These are phyloP conservation scores for Steinernema scapterisci DNA, from an alignment of 2,888 invertebrate genomes.

Conservation along the genomic window DNA sequence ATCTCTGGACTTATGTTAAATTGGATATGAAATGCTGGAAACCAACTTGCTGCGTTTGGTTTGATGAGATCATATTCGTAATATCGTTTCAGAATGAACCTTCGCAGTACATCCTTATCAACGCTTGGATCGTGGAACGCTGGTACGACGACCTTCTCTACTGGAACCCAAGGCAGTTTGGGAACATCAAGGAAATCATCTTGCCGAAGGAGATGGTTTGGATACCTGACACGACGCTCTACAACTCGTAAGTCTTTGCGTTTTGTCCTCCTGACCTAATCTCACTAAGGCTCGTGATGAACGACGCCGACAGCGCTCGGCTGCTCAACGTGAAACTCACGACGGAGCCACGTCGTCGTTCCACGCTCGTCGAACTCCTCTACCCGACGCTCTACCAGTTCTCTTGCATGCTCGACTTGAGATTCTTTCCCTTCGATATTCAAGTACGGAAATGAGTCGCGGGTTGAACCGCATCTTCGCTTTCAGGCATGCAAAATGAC, in stretches of 20 bases:
- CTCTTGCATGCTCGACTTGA: constrained; percentile 47
- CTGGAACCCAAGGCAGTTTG: constrained; percentile 44
- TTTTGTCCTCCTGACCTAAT: not conserved
- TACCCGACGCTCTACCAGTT: constrained; percentile 56
- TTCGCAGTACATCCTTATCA: constrained; percentile 45
- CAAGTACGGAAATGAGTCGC: no score
- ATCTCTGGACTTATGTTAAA: no score
- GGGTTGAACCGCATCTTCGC: no score
- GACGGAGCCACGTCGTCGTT: constrained; percentile 39
- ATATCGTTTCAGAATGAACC: constrained; percentile 42
- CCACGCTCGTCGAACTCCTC: constrained; percentile 44
- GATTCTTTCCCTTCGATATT: constrained; percentile 56
- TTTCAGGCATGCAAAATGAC: constrained; percentile 51
- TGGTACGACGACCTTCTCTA: constrained; percentile 48
- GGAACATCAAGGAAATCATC: constrained; percentile 43
- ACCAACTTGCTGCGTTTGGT: no score
- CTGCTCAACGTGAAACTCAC: constrained; percentile 52
- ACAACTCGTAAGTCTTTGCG: constrained; percentile 42
- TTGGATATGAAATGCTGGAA: no score
- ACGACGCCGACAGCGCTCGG: constrained; percentile 50
- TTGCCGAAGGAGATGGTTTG: constrained; percentile 43
- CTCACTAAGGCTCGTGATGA: constrained; percentile 49
- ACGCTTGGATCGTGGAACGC: constrained; percentile 48
- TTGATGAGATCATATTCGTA: no score
- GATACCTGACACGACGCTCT: constrained; percentile 47